Percentiles rank a stretch among this genome's conserved stretches.
These are phyloP conservation scores for Tethea ocularis DNA, from an alignment of 2,888 invertebrate genomes.

Conservation along the genomic window DNA sequence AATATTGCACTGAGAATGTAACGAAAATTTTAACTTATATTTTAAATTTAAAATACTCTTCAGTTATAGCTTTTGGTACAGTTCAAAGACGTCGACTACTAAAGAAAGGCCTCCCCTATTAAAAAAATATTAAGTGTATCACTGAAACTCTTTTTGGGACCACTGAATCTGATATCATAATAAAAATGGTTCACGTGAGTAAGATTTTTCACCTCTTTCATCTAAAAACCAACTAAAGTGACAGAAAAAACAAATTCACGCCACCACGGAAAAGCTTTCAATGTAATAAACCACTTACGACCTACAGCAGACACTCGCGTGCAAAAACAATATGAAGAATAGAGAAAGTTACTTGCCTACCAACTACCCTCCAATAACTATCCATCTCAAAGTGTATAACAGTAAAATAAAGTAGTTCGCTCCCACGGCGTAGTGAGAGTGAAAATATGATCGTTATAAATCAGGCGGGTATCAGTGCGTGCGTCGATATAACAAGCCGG, in stretches of 20 bases:
- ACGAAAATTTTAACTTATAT: neutral
- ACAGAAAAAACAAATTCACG: neutral
- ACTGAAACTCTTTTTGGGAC: too few species aligned
- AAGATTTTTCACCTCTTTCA: too few species aligned
- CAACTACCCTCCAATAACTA: slow-evolving; percentile 3
- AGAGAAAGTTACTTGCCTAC: neutral
- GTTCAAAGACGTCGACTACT: too few species aligned
- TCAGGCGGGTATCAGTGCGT: slow-evolving; percentile 2
- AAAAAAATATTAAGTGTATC: too few species aligned
- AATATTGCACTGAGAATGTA: neutral
- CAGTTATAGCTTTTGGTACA: too few species aligned
- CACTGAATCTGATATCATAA: too few species aligned
- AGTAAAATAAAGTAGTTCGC: slow-evolving; percentile 1
- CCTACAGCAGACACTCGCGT: neutral
- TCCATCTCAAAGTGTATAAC: slow-evolving; percentile 1
- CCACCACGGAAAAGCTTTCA: neutral
- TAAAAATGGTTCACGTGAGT: too few species aligned
- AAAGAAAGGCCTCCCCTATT: too few species aligned
- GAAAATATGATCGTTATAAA: slow-evolving; percentile 5
- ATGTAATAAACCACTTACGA: neutral
- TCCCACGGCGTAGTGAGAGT: neutral
- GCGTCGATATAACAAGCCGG: neutral
- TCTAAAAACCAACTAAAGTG: neutral
- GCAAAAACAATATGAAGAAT: slow-evolving; percentile 5
- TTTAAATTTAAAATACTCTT: too few species aligned